Base-by-base conservation (phyloP, 2,888 invertebrate species). In the Macrosiphum euphorbiae region DNA sequence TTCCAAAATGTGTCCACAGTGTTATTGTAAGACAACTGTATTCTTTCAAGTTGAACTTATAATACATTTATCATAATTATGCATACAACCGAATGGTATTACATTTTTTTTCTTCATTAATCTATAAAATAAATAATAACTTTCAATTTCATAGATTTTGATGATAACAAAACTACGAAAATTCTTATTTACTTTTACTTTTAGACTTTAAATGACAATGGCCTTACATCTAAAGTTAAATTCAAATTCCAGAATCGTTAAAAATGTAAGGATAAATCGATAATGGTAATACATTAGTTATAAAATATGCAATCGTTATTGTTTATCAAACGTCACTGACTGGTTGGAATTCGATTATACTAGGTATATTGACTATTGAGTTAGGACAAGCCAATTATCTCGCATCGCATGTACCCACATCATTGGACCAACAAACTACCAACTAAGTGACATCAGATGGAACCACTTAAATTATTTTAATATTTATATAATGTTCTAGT, bases 351-450 rank as follows among this genome's bases (percentile, higher is more conserved):
- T 78, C 3, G 78, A 78, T 35, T 78, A 35, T 78, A 35, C 35
- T 78, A 35, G 35, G 78, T 78, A 78, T 78, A 78, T 78, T 20
- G 35, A 78, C 78, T 78, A 35, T 78, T 78, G 78, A 78, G 35
- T 78, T 78, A 78, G 78, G 78, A n/a, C 67, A 35, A 67, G n/a
- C 67, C 67, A 67, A 67, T 67, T 67, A 67, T 67, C 16, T 67
- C 5, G 67, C 67, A 67, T 67, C 35, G n/a, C 7, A 67, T 35
- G 16, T 35, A 35, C 67, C 67, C 67, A 67, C 35, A 35, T 67
- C 67, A 67, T 67, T 67, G 67, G n/a, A 67, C 35, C n/a, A 67
- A 67, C 67, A n/a, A 67, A 67, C 67, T 67, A 67, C 50, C 50
- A 47, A 86, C 86, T 47, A 28, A 87, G 50, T 28, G 47, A 87